Evolutionary conservation across 2,113 vertebrate species (phyloP).

Genomic region (Cynoglossus semilaevis): DNA sequence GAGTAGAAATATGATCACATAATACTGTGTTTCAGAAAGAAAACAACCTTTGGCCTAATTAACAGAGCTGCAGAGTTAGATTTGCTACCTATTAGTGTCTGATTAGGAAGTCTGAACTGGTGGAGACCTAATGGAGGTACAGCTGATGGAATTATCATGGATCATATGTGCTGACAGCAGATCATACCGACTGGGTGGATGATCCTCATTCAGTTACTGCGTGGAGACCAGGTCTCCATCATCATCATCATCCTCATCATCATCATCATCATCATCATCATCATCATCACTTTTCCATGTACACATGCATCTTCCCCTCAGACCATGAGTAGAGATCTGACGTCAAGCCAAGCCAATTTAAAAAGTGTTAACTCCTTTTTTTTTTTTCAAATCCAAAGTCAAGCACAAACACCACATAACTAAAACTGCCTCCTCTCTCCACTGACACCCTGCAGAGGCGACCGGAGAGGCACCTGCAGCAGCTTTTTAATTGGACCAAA

Average conservation of each 20-base stretch:
- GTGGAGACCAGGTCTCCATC: conserved; percentile 7
- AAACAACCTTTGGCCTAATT: background rate
- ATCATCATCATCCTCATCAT: conserved; percentile 9
- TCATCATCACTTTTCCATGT: background rate
- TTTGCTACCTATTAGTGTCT: conserved; percentile 1
- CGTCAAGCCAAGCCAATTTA: no score
- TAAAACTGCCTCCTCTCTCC: background rate
- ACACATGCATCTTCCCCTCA: background rate
- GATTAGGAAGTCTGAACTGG: conserved; percentile 15
- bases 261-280: conserved; percentile 7
- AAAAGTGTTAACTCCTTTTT: no score
- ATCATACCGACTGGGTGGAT: background rate
- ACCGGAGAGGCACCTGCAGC: conserved; percentile 29
- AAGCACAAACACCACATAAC: no score
- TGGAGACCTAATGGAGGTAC: conserved; percentile 5
- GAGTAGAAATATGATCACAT: conserved; percentile 9
- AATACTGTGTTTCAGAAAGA: conserved; percentile 8
- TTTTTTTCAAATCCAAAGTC: no score
- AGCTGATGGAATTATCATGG: conserved; percentile 27
- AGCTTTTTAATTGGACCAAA: conserved; percentile 47
- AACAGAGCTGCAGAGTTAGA: background rate
- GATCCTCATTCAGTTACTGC: conserved; percentile 4
- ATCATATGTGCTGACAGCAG: conserved; percentile 12
- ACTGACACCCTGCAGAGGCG: conserved; percentile 3
- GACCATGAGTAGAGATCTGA: no score